Conservation (phyloP, 2,888 invertebrate genomes). For the Petrophora chlorosata region DNA sequence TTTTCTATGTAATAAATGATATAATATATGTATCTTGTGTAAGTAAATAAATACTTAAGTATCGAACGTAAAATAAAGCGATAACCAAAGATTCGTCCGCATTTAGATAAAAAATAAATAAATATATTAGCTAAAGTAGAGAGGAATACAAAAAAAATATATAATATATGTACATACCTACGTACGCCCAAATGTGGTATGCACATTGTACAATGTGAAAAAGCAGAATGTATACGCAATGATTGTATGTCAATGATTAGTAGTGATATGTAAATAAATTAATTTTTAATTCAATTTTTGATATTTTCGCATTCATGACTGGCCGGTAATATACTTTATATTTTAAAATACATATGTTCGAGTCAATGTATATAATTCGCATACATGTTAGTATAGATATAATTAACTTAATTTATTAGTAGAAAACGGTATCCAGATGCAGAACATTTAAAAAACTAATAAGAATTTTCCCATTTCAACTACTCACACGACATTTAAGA, state of each 20-base stretch:
- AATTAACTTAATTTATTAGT: background rate
- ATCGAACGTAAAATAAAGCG: background rate
- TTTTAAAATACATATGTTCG: background rate
- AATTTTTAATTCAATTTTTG: no score
- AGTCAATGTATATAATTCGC: background rate
- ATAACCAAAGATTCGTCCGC: conserved; percentile 33
- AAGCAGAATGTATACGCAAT: conserved; percentile 14
- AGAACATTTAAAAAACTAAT: background rate
- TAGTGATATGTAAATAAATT: background rate
- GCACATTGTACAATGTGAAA: conserved; percentile 15
- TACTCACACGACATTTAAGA: background rate
- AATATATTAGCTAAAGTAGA: conserved; percentile 10
- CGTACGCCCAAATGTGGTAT: background rate
- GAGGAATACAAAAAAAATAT: background rate
- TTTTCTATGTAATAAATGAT: no score
- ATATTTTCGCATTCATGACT: no score
- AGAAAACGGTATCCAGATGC: conserved; percentile 3
- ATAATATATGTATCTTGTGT: no score
- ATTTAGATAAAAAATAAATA: conserved; percentile 14
- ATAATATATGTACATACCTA: conserved; percentile 1
- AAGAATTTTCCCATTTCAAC: background rate
- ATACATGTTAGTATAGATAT: conserved; percentile 1
- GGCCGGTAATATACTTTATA: background rate
- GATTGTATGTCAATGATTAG: background rate
- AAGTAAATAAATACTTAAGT: no score